These are phyloP conservation scores for Folsomia manolachei DNA, from an alignment of 2,888 invertebrate genomes.

Conservation along the genomic window DNA sequence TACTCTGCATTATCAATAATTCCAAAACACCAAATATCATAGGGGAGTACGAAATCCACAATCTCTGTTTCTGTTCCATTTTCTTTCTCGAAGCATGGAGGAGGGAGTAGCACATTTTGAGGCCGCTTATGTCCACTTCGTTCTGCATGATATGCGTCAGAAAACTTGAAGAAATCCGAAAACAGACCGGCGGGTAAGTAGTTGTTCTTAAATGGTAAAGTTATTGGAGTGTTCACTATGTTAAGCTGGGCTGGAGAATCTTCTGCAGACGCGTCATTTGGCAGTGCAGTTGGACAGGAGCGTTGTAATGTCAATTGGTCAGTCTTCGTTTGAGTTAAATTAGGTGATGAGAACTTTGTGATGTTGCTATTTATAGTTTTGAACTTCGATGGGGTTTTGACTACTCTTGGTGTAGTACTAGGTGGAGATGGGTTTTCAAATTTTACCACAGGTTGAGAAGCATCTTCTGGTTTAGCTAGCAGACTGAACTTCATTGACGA, in stretches of 20 bases:
- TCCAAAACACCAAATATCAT: constrained; percentile 85
- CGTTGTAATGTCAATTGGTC: constrained; percentile 45
- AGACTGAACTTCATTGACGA: too few species aligned
- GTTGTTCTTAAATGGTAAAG: constrained; percentile 63
- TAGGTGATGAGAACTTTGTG: too few species aligned
- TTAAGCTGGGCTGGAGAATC: constrained; percentile 36
- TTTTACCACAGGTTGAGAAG: too few species aligned
- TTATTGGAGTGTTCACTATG: constrained; percentile 38
- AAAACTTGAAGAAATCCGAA: constrained; percentile 74
- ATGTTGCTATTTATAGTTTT: too few species aligned
- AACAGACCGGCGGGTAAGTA: constrained; percentile 76
- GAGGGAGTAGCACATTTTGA: constrained; percentile 27
- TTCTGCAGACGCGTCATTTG: constrained; percentile 35
- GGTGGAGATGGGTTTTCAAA: too few species aligned
- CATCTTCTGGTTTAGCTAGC: too few species aligned
- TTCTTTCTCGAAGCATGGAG: constrained; percentile 32
- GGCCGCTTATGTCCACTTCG: constrained; percentile 53
- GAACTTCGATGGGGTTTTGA: too few species aligned
- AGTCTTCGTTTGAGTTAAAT: constrained; percentile 28
- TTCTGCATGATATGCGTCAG: constrained; percentile 52
- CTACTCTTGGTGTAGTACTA: too few species aligned
- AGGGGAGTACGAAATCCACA: constrained; percentile 62
- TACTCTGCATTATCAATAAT: too few species aligned
- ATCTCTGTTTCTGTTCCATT: constrained; percentile 22
- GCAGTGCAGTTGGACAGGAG: constrained; percentile 35